Evolutionary conservation across 2,888 invertebrate species (phyloP).

Genomic region (Sminthurides aquaticus): DNA sequence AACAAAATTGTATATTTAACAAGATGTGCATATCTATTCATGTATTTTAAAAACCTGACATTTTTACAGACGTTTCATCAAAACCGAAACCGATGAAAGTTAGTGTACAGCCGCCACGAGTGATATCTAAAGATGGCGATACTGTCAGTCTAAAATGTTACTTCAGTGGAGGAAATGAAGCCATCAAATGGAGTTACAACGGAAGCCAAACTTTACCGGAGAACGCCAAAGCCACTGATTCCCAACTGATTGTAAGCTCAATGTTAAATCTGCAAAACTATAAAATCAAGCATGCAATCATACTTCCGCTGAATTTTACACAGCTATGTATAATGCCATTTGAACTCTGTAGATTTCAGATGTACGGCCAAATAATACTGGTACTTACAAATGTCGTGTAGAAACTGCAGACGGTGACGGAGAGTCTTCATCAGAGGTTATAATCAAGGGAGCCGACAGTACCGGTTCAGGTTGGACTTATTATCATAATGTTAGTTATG

Average conservation of each 20-base stretch:
- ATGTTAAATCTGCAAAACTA: neutral
- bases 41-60: too few species aligned
- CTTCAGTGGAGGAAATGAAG: neutral
- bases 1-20: too few species aligned
- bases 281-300: too few species aligned
- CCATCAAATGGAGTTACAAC: neutral
- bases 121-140: neutral
- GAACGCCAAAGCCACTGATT: neutral
- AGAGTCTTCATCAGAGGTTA: neutral
- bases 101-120: neutral
- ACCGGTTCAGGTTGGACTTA: neutral
- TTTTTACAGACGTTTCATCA: neutral
- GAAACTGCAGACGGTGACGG: slow-evolving; percentile 6
- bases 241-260: slow-evolving; percentile 1
- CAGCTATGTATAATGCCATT: too few species aligned
- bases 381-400: slow-evolving; percentile 4
- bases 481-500: neutral
- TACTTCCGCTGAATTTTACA: too few species aligned
- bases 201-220: slow-evolving; percentile 4
- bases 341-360: neutral
- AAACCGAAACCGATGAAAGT: slow-evolving; percentile 1
- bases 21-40: too few species aligned
- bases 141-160: slow-evolving; percentile 7
- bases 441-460: neutral
- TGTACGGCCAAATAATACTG: neutral